Base-by-base conservation (phyloP, 1,140 invertebrate species). In the Zophobas atratus region DNA sequence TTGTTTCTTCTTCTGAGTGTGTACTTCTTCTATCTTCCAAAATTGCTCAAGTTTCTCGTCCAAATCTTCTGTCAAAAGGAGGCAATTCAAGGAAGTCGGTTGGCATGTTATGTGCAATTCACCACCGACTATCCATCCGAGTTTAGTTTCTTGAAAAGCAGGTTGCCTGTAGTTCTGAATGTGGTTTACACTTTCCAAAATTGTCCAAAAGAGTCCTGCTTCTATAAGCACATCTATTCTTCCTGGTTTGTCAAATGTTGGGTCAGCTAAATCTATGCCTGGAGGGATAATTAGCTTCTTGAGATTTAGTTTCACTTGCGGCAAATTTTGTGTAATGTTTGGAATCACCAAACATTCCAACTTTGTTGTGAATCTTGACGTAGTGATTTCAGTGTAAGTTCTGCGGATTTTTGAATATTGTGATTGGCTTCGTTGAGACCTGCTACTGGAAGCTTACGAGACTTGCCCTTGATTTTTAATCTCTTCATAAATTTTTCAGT, bases 41-140 rank as follows among this genome's bases (percentile, higher is more conserved):
- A 79, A 81, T 74, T 77, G 76, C 38, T 51, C n/a, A 2, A 77
- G 32, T 56, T 70, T 53, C 1, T n/a, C 38, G 0, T 72, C 2
- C 49, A 78, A 20, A 51, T 48, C 39, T 4, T 57, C 0, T 38
- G 70, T 43, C 20, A 20, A 20, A 20, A 20, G 20, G 20, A 20
- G 20, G 20, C 20, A 20, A 20, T 20, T 20, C 20, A 20, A 20
- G 39, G 8, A 36, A 56, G 48, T 38, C 35, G 48, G 46, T 8
- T 73, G 32, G 33, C 55, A 74, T 43, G 8, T 32, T 36, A 41
- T 72, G 34, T 2, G 32, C 0, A 75, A 56, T 4, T 55, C 48
- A 1, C 81, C 79, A 6, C 77, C 46, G 3, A 83, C 8, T 49
- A 83, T 55, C 81, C 81, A 83, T 0, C 82, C 82, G 48, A 82